phyloP scores from a whole-genome alignment of 2,797 vertebrate species.

The Sebastes diaconus region DNA sequence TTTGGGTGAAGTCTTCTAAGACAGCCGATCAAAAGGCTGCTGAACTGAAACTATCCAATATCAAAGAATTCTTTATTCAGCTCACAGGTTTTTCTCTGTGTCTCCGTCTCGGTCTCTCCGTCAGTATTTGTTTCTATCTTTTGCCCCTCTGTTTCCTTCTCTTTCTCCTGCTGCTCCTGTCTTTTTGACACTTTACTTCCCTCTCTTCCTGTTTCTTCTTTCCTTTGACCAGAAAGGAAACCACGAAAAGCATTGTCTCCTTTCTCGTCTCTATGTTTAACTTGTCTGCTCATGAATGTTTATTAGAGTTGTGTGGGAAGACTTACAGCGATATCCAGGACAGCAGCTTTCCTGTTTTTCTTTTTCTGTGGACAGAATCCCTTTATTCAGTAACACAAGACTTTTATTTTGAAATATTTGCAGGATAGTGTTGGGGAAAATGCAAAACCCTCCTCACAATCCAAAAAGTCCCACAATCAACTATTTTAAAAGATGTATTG shows the following conservation, averaged over 20 bases:
- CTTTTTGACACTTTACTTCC: slow-evolving; percentile 6
- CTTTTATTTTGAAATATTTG: not conserved
- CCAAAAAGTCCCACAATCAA: not conserved
- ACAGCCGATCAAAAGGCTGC: slow-evolving; percentile 56
- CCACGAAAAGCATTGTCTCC: not conserved
- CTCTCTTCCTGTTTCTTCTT: not conserved
- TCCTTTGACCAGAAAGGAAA: not conserved
- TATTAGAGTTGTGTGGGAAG: not conserved
- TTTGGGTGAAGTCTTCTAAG: slow-evolving; percentile 42
- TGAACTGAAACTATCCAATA: slow-evolving; percentile 43
- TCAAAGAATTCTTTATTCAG: slow-evolving; percentile 48
- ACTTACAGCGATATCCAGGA: not conserved
- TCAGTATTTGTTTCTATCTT: slow-evolving; percentile 31
- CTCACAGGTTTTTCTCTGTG: slow-evolving; percentile 9
- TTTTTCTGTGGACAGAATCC: not conserved
- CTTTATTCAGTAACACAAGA: not conserved
- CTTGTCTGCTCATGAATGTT: not conserved
- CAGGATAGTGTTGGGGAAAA: not conserved
- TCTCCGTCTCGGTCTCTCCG: not conserved
- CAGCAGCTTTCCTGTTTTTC: not conserved
- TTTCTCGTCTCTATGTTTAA: not conserved
- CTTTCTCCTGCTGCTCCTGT: not conserved
- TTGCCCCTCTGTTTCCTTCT: not conserved
- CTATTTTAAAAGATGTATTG: not conserved
- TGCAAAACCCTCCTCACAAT: not conserved